Conservation (phyloP, 2,797 vertebrate genomes). For the Megaceryle alcyon region DNA sequence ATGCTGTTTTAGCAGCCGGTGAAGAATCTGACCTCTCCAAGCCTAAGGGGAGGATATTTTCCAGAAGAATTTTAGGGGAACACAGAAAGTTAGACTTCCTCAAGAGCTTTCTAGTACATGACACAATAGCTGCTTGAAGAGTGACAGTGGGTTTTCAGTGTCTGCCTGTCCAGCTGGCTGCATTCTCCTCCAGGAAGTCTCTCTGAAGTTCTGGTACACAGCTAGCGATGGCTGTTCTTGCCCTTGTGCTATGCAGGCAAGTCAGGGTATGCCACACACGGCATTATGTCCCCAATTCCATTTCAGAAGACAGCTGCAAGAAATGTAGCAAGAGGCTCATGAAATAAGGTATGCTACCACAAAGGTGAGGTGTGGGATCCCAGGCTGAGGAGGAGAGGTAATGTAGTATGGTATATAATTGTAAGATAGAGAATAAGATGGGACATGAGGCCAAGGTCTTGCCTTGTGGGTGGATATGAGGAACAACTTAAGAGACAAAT, state of each 20-base stretch:
- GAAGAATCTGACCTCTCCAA: background rate
- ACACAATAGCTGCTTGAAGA: background rate
- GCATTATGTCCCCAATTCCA: background rate
- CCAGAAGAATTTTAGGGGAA: background rate
- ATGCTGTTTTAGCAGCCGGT: background rate
- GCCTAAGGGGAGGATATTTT: background rate
- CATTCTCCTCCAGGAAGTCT: background rate
- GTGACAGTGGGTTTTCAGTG: background rate
- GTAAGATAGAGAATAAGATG: background rate
- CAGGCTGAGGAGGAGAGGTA: background rate
- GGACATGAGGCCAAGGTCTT: background rate
- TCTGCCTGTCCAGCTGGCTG: background rate
- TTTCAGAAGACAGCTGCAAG: background rate
- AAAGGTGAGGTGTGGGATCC: background rate
- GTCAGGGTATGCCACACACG: accelerated
- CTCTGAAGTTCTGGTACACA: background rate
- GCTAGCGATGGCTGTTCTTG: background rate
- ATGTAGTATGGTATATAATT: background rate
- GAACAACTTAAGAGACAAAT: background rate
- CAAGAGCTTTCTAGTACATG: background rate
- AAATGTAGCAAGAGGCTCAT: background rate
- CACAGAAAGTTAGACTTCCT: background rate
- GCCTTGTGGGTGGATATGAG: background rate
- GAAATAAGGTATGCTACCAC: background rate
- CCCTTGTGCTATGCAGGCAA: accelerated